A percentile compares a stretch with the other conserved stretches of the same genome.
These are phyloP conservation scores for Stramonita haemastoma DNA, from an alignment of 2,888 invertebrate genomes.

Conservation along the genomic window DNA sequence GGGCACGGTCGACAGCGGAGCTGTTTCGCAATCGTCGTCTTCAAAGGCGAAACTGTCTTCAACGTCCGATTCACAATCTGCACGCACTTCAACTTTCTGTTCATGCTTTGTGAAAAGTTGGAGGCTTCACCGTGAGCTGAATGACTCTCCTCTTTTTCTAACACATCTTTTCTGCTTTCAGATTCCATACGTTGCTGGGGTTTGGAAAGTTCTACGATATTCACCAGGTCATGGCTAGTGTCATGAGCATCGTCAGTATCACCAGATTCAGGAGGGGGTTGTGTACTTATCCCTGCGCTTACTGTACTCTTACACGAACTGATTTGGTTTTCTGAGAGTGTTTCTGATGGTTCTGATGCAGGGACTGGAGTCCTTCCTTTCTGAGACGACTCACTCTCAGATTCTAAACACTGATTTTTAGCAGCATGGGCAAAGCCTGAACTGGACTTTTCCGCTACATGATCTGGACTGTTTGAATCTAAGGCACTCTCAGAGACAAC, in stretches of 20 bases:
- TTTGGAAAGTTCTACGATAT: not conserved
- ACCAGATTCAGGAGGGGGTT: not conserved
- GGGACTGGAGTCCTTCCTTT: too few relatives aligned
- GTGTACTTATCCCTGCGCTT: not conserved
- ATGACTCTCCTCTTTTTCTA: not conserved
- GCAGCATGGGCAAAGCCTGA: not conserved
- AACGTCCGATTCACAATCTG: not conserved
- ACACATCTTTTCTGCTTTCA: too few relatives aligned
- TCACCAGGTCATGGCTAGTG: not conserved
- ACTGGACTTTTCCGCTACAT: not conserved
- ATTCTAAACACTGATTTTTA: not conserved
- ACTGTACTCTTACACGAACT: not conserved
- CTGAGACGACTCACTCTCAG: not conserved
- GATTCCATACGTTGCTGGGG: not conserved
- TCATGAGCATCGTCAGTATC: not conserved
- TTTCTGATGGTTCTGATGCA: not conserved
- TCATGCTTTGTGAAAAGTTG: not conserved
- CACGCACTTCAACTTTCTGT: not conserved
- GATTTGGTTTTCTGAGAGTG: not conserved
- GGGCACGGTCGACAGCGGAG: not conserved
- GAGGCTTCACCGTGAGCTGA: not conserved
- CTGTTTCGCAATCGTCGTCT: not conserved
- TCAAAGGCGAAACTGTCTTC: not conserved
- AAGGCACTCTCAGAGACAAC: not conserved
- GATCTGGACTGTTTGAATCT: not conserved